Percentiles rank a stretch among this genome's conserved stretches.
phyloP scores from a whole-genome alignment of 2,797 vertebrate species.

The Lycodopsis pacificus region DNA sequence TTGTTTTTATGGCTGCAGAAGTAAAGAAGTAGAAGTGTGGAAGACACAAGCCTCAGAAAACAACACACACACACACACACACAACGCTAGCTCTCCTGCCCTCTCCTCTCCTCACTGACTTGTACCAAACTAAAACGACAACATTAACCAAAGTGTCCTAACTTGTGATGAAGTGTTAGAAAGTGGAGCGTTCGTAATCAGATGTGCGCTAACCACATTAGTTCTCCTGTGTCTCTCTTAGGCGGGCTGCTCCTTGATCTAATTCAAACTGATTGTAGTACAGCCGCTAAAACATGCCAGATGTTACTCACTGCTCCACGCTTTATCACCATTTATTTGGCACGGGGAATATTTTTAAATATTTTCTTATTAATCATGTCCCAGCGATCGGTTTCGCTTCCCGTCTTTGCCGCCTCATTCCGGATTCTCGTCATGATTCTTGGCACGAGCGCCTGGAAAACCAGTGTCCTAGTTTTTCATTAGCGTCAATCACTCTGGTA shows the following conservation, averaged over 20 bases:
- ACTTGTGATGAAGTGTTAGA: constrained; percentile 74
- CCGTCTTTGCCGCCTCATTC: constrained; percentile 70
- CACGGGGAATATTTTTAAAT: constrained; percentile 76
- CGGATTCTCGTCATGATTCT: constrained; percentile 74
- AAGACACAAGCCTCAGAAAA: constrained; percentile 5
- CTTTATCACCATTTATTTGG: constrained; percentile 80
- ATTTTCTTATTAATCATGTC: constrained; percentile 82
- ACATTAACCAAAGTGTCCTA: constrained; percentile 61
- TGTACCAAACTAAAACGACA: constrained; percentile 44
- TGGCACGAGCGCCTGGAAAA: constrained; percentile 71
- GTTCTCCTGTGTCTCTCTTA: constrained; percentile 73
- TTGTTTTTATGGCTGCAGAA: constrained; percentile 4
- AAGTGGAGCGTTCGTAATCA: constrained; percentile 68
- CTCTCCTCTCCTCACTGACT: constrained; percentile 34
- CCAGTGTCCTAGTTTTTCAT: constrained; percentile 85
- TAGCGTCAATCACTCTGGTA: constrained; percentile 83
- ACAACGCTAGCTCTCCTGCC: not conserved
- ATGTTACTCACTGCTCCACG: constrained; percentile 74
- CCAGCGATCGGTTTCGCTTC: constrained; percentile 75
- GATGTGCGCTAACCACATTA: constrained; percentile 76
- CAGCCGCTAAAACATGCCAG: constrained; percentile 75
- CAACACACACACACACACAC: constrained; percentile 1
- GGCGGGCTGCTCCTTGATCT: constrained; percentile 74
- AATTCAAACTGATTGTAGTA: constrained; percentile 80
- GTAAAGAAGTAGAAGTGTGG: constrained; percentile 2